These are phyloP conservation scores for Agapostemon virescens DNA, from an alignment of 2,888 invertebrate species.

Conservation along the genomic window DNA sequence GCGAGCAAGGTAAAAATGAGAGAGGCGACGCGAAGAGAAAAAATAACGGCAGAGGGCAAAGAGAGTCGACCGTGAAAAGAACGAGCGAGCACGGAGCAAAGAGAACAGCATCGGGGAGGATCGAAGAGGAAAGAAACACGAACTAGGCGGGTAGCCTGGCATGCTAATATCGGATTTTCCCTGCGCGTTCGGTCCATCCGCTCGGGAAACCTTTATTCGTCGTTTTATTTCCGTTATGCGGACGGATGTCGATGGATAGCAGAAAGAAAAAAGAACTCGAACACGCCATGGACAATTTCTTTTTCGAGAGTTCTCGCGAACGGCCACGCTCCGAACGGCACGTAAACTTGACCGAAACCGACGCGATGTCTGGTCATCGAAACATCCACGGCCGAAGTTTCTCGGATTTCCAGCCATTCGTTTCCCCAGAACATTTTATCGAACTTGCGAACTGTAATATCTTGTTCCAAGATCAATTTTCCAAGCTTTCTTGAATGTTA, in stretches of 20 bases:
- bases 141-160: slow-evolving; percentile 66
- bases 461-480: neutral
- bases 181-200: slow-evolving; percentile 65
- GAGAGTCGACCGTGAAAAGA: neutral
- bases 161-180: slow-evolving; percentile 71
- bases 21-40: neutral
- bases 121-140: slow-evolving; percentile 64
- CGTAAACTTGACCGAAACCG: slow-evolving; percentile 52
- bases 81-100: slow-evolving; percentile 24
- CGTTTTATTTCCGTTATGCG: slow-evolving; percentile 65
- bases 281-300: slow-evolving; percentile 57
- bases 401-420: slow-evolving; percentile 16
- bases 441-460: slow-evolving; percentile 7
- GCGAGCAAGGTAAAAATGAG: slow-evolving; percentile 34
- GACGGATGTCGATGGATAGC: slow-evolving; percentile 50
- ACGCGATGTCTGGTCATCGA: slow-evolving; percentile 28
- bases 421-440: slow-evolving; percentile 16
- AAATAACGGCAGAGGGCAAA: neutral
- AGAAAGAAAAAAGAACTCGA: slow-evolving; percentile 29
- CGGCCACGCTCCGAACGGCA: slow-evolving; percentile 38
- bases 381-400: slow-evolving; percentile 22
- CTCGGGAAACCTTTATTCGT: slow-evolving; percentile 66
- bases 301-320: slow-evolving; percentile 40
- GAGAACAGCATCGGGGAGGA: slow-evolving; percentile 34
- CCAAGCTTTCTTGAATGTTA: neutral